Base-by-base conservation (phyloP, 1,140 invertebrate genomes). In the Zeugodacus cucurbitae region DNA sequence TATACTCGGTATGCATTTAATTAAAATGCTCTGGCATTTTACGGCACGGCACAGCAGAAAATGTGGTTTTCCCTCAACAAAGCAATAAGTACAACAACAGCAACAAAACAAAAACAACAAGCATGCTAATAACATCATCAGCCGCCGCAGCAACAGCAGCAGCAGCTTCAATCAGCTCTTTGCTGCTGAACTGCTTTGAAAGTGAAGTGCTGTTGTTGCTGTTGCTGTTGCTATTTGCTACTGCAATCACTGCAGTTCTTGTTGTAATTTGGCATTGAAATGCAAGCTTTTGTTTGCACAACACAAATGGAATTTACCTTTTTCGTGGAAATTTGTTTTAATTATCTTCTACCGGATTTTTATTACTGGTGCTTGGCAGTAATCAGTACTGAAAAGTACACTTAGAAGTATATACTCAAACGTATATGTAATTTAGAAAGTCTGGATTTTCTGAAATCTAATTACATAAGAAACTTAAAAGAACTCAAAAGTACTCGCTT, bases 41-140 rank as follows among this genome's bases (percentile, higher is more conserved):
- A 82, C 74, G 41, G 74, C 37, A 37, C 74, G n/a, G n/a, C n/a
- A n/a, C n/a, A n/a, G n/a, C n/a, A 82, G 74, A 82, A 82, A 82
- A 82, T 82, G 74, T 82, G 74, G 74, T 82, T 82, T 82, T 82
- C 74, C 74, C 74, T 82, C 74, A 82, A 82, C n/a, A 48, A 82
- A 82, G 74, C 44, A 62, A 62, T 62, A 62, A 54, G 74, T 2
- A 54, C n/a, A 78, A 44, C 32, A 78, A 78, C 32, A 78, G 32
- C 29, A 70, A 70, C 67, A 82, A 82, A 82, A 1, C 34, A 29
- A 59, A 22, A n/a, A 10, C 26, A 62, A 62, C 64, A 67, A 67
- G 3, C 70, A 41, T 74, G 41, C 41, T 82, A 82, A 82, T 82
- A 82, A 82, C 74, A 48, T 82, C 74, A 82, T 82, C 37, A 48